A percentile compares a stretch with the other conserved stretches of the same genome.
These are phyloP conservation scores for Drosophila pseudotalamancana DNA, from an alignment of 2,888 invertebrate genomes.

Conservation along the genomic window DNA sequence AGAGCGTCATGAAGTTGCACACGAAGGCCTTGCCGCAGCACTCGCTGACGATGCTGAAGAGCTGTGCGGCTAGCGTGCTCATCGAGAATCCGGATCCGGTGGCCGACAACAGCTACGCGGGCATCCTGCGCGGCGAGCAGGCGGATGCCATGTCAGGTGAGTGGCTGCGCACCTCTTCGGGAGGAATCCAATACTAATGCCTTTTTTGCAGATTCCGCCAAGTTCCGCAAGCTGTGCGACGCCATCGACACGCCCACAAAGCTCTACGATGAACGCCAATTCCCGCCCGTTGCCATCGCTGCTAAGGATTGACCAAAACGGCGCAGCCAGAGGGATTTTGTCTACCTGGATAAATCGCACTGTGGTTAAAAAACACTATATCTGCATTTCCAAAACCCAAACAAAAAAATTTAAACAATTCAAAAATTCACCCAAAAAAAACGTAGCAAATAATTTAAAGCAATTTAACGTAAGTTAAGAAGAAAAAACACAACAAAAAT, in stretches of 20 bases:
- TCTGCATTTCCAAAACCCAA: conserved; percentile 32
- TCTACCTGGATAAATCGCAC: conserved; percentile 49
- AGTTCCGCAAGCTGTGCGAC: conserved; percentile 83
- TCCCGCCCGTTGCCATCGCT: conserved; percentile 83
- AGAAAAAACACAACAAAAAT: conserved; percentile 40
- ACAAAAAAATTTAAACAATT: conserved; percentile 13
- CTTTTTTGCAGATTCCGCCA: conserved; percentile 81
- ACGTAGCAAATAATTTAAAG: conserved; percentile 38
- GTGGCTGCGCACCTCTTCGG: background rate
- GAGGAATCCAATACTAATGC: background rate
- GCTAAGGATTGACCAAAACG: conserved; percentile 81
- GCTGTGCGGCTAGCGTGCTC: conserved; percentile 75
- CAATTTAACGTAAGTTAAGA: conserved; percentile 40
- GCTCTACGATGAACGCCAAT: conserved; percentile 84
- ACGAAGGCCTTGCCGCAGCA: conserved; percentile 52
- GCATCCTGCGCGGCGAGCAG: conserved; percentile 94
- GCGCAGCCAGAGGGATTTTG: conserved; percentile 34
- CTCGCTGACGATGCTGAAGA: conserved; percentile 62
- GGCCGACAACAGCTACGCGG: conserved; percentile 89
- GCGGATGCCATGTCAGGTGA: conserved; percentile 93
- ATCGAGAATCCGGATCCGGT: conserved; percentile 80
- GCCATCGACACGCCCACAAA: conserved; percentile 83
- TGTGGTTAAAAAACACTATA: conserved; percentile 31
- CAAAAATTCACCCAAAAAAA: conserved; percentile 28
- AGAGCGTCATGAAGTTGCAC: conserved; percentile 64